Evolutionary conservation across 1,140 invertebrate genomes (phyloP).

Genomic region (Neuroterus valhalla): DNA sequence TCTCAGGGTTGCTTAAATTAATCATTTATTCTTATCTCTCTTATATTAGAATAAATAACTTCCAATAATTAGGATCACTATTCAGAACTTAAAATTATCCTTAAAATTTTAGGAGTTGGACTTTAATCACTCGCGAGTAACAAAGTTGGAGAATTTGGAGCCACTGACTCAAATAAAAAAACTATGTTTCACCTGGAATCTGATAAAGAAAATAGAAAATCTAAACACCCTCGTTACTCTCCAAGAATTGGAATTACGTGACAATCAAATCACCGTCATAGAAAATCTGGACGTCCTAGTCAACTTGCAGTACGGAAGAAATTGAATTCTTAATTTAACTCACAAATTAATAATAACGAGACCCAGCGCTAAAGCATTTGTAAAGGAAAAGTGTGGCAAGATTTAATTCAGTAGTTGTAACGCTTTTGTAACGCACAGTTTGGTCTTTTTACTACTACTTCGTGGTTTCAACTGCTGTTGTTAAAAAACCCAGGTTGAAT

Average conservation of each 20-base stretch:
- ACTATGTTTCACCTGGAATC: conserved; percentile 93
- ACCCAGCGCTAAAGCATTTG: too few species aligned
- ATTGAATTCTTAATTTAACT: background rate
- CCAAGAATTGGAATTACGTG: conserved; percentile 94
- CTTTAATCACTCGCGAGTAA: conserved; percentile 90
- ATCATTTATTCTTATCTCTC: conserved; percentile 13
- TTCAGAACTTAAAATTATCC: conserved; percentile 32
- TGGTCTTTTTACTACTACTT: conserved; percentile 34
- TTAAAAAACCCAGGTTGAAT: too few species aligned
- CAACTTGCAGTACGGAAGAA: conserved; percentile 88
- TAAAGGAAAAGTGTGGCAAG: too few species aligned
- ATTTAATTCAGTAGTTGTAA: too few species aligned
- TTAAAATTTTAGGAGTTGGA: conserved; percentile 80
- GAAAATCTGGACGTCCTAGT: conserved; percentile 91
- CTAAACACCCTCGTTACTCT: conserved; percentile 84
- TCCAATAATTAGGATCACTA: conserved; percentile 17
- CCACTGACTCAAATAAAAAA: conserved; percentile 84
- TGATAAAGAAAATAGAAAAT: conserved; percentile 96
- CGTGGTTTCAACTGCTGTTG: conserved; percentile 10
- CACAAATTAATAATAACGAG: too few species aligned
- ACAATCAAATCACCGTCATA: conserved; percentile 95
- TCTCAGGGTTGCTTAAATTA: conserved; percentile 25
- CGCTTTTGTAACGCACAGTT: too few species aligned
- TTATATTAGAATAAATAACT: conserved; percentile 26
- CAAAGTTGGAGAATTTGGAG: conserved; percentile 89